Evolutionary conservation across 2,888 invertebrate species (phyloP).

Genomic region (Pterobdella sp.): DNA sequence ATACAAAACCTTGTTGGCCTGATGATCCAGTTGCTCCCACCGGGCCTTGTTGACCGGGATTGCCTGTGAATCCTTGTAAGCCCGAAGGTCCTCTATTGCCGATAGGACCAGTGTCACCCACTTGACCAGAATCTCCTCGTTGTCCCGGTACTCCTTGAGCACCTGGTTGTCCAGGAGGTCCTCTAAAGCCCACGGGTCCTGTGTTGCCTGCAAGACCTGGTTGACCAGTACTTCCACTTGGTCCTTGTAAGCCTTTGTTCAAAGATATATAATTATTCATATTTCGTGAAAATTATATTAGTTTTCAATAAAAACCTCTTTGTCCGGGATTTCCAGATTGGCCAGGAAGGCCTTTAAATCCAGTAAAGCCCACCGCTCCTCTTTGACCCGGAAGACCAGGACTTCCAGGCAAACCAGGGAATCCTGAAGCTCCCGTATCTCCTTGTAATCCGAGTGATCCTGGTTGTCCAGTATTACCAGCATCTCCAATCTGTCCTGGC

Average conservation of each 20-base stretch:
- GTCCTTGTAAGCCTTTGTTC: background rate
- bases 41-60: slow-evolving; percentile 26
- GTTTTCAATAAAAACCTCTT: background rate
- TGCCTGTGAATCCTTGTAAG: slow-evolving; percentile 20
- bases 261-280: background rate
- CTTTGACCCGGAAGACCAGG: slow-evolving; percentile 26
- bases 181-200: slow-evolving; percentile 17
- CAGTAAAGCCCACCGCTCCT: slow-evolving; percentile 30
- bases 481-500: slow-evolving; percentile 14
- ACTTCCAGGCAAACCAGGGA: slow-evolving; percentile 25
- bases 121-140: background rate
- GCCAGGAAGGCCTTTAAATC: slow-evolving; percentile 35
- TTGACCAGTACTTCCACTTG: slow-evolving; percentile 12
- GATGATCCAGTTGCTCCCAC: slow-evolving; percentile 28
- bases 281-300: background rate
- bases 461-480: slow-evolving; percentile 6
- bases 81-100: slow-evolving; percentile 26
- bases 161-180: slow-evolving; percentile 20
- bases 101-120: slow-evolving; percentile 16
- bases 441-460: slow-evolving; percentile 26
- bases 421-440: background rate
- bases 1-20: slow-evolving; percentile 26
- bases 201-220: slow-evolving; percentile 14
- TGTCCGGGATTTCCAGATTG: slow-evolving; percentile 48
- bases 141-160: slow-evolving; percentile 17